Evolutionary conservation across 2,888 invertebrate genomes (phyloP).

Genomic region (Nymphalis urticae): DNA sequence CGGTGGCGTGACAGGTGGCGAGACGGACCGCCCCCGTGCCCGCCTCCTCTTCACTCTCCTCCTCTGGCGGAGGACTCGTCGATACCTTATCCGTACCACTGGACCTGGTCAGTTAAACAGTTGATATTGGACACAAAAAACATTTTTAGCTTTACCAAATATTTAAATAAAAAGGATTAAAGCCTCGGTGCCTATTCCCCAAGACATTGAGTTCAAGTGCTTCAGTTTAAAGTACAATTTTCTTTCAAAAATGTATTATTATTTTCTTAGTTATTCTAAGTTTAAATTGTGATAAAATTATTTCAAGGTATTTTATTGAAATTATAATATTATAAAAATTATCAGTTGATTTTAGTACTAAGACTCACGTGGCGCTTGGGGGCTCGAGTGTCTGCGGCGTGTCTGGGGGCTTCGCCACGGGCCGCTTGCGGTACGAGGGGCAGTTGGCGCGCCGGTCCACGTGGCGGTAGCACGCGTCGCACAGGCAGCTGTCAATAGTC

Average conservation of each 20-base stretch:
- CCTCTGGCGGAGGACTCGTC: slow-evolving; percentile 50
- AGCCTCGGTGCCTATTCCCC: no score
- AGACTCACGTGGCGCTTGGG: slow-evolving; percentile 26
- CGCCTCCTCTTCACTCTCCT: slow-evolving; percentile 59
- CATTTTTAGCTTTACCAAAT: no score
- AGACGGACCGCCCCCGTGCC: slow-evolving; percentile 56
- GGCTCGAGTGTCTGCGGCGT: slow-evolving; percentile 25
- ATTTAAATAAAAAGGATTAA: no score
- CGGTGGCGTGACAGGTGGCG: slow-evolving; percentile 83
- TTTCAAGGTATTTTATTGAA: no score
- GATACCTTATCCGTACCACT: slow-evolving; percentile 44
- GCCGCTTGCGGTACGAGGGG: slow-evolving; percentile 84
- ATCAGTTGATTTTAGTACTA: no score
- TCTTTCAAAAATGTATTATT: no score
- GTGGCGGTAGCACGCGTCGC: slow-evolving; percentile 93
- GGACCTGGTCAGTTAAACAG: background rate
- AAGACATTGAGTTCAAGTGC: no score
- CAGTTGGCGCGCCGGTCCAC: slow-evolving; percentile 91
- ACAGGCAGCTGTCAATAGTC: slow-evolving; percentile 91
- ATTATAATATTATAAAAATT: no score
- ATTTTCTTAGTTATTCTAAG: no score
- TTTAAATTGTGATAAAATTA: no score
- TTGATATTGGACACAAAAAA: no score
- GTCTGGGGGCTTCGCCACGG: slow-evolving; percentile 54
- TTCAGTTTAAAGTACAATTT: no score